Evolutionary conservation across 2,888 invertebrate genomes (phyloP).

Genomic region (Rhamphomyia laevipes): DNA sequence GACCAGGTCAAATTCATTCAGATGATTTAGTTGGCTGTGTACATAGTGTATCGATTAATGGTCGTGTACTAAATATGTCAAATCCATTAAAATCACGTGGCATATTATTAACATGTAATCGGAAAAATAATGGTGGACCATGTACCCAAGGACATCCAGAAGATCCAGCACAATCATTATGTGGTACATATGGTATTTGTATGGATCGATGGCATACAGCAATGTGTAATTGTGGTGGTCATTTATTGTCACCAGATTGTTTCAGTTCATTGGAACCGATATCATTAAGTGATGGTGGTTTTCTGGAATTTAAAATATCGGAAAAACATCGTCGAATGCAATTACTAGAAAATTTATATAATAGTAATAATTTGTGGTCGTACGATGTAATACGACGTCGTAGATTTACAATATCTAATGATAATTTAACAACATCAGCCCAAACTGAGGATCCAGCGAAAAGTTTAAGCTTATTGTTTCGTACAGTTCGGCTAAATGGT

Average conservation of each 20-base stretch:
- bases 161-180: constrained; percentile 36
- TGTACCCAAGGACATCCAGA: constrained; percentile 42
- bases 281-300: constrained; percentile 65
- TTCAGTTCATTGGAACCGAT: constrained; percentile 64
- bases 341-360: constrained; percentile 65
- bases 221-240: constrained; percentile 57
- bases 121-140: constrained; percentile 52
- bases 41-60: constrained; percentile 81
- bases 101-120: constrained; percentile 63
- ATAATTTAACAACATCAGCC: constrained; percentile 30
- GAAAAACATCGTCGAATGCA: constrained; percentile 82
- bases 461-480: constrained; percentile 65
- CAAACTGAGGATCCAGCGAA: constrained; percentile 47
- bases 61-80: constrained; percentile 68
- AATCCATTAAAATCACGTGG: constrained; percentile 60
- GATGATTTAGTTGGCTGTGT: constrained; percentile 92
- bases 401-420: constrained; percentile 26
- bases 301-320: constrained; percentile 64
- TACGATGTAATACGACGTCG: constrained; percentile 32
- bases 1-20: constrained; percentile 80
- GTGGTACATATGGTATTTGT: constrained; percentile 57
- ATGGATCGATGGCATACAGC: constrained; percentile 74
- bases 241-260: constrained; percentile 68
- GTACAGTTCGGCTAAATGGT: constrained; percentile 66
- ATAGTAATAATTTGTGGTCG: constrained; percentile 59